These are phyloP conservation scores for Tricholaema leucomelas DNA, from an alignment of 2,113 vertebrate genomes.

Conservation along the genomic window DNA sequence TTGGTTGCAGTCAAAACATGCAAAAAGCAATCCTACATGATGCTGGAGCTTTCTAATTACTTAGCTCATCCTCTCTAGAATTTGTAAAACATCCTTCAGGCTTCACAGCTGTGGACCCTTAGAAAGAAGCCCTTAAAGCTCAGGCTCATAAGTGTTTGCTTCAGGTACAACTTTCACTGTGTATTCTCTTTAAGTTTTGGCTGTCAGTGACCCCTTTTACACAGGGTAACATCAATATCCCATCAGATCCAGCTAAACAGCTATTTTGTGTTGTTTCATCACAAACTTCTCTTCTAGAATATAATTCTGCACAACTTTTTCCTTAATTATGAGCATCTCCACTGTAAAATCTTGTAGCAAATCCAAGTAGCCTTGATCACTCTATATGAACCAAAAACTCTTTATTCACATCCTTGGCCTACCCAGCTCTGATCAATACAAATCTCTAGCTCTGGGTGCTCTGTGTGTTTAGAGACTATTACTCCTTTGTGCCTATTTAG, in stretches of 20 bases:
- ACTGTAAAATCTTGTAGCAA: background rate
- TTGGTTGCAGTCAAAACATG: background rate
- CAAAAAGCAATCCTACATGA: background rate
- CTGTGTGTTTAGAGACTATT: slow-evolving; percentile 33
- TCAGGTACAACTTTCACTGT: background rate
- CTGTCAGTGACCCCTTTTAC: background rate
- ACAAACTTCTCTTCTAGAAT: background rate
- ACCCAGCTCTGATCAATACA: slow-evolving; percentile 10
- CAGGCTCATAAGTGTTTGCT: background rate
- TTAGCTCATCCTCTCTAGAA: background rate
- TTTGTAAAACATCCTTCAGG: background rate
- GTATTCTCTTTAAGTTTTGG: background rate
- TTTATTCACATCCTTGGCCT: background rate
- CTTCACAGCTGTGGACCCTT: background rate
- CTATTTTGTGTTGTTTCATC: background rate
- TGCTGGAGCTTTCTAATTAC: background rate
- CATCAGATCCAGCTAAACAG: background rate
- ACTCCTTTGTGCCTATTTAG: slow-evolving; percentile 54
- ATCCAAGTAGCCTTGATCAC: background rate
- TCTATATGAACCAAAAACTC: background rate
- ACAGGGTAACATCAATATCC: background rate
- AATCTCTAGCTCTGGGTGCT: background rate
- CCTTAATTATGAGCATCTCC: background rate
- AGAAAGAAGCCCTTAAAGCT: background rate
- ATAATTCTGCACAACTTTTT: background rate